Base-by-base conservation (phyloP, 2,113 vertebrate species). In the Nycticryphes semicollaris region DNA sequence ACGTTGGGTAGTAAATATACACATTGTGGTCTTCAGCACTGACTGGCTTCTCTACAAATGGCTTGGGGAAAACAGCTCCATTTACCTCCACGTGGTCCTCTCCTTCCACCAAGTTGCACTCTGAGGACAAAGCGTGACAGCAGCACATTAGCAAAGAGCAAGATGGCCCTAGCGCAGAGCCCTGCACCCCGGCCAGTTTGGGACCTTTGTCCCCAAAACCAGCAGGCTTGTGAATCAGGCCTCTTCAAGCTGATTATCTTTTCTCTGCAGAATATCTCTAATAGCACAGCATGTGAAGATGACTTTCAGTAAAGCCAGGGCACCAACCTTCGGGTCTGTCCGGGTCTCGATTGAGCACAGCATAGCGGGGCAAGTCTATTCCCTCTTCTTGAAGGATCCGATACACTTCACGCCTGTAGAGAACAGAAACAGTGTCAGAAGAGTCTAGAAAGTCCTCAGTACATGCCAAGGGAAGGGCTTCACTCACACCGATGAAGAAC, bases 11-110 rank as follows among this genome's bases (percentile, higher is more conserved):
- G 98, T 99, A 99, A 97, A 99, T 99, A 91, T 99, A 99, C 80
- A 99, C 99, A 4, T 99, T 99, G 98, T 99, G 99, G 97, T 99
- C 99, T 96, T 99, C 99, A 2, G 99, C 99, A 79, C 99, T 99
- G 91, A 99, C 99, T 0, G 99, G 99, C 97, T 99, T 99, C 98
- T 99, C 99, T 43, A 99, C 99, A 87, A 99, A 99, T 2, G 99
- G 99, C 96, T 99, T 99, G 54, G 99, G 99, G 97, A 99, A 99
- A 69, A 99, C 97, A 69, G 99, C 99, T 43, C 99, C 99, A 1
- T 99, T 99, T 62, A 99, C 99, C 97, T 99, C 99, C 95, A 99
- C 99, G 0, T 99, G 99, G 97, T 99, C 99, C 96, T 99, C 99
- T 60, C 99, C 99, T 96, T 99, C 99, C 92, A 99, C 98, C 89